Percentiles rank a stretch among this genome's conserved stretches.
Conservation (phyloP, 1,140 invertebrate genomes). For the Plutomurus gul region DNA sequence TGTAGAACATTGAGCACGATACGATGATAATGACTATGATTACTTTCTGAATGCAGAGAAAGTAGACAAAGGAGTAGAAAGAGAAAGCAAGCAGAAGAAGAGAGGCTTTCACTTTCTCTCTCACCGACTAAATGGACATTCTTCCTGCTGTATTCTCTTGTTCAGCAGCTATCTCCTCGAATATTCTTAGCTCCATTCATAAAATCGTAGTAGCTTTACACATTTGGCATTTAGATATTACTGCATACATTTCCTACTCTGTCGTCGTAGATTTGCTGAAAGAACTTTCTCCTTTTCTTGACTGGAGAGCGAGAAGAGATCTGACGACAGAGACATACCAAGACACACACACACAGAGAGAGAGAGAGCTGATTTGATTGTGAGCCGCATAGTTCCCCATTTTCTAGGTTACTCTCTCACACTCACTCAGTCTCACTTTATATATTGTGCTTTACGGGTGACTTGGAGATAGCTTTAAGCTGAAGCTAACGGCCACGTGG, state of each 20-base stretch:
- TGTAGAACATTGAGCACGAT: not conserved
- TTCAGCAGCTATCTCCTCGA: not conserved
- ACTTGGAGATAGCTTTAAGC: slow-evolving; percentile 4
- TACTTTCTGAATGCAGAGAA: not conserved
- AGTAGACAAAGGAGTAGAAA: not conserved
- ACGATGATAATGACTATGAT: slow-evolving; percentile 20
- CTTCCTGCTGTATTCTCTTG: not conserved
- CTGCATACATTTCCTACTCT: not conserved
- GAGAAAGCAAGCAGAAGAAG: not conserved
- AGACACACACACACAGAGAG: not conserved
- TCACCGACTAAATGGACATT: not conserved
- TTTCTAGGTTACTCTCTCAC: slow-evolving; percentile 22
- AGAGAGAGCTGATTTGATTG: not conserved
- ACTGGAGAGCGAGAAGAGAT: not conserved
- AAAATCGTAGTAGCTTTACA: not conserved
- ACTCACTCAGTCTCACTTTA: not conserved
- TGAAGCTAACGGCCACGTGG: too few relatives aligned
- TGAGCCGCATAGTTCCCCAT: slow-evolving; percentile 19
- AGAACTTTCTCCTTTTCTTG: not conserved
- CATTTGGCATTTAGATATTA: not conserved
- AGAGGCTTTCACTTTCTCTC: not conserved
- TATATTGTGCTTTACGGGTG: not conserved
- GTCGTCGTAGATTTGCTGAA: not conserved
- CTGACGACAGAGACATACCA: not conserved
- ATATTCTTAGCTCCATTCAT: not conserved